These are phyloP conservation scores for Chrysochloris asiatica DNA, from an alignment of 2,113 vertebrate species.

Conservation along the genomic window DNA sequence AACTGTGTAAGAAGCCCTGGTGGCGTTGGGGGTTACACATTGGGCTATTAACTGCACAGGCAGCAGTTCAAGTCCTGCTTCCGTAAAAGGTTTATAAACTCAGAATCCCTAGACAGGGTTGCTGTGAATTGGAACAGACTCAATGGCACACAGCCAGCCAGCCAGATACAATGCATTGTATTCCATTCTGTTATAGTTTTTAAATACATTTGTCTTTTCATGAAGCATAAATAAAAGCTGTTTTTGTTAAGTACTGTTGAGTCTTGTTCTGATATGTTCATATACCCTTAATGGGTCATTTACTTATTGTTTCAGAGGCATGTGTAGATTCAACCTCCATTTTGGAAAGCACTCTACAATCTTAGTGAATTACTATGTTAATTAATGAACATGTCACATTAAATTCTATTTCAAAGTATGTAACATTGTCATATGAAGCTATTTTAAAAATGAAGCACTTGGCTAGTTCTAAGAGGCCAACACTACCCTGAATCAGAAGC, in stretches of 20 bases:
- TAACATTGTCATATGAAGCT: background rate
- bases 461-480: background rate
- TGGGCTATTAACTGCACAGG: too few species aligned
- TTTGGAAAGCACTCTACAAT: background rate
- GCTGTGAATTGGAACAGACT: too few species aligned
- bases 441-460: constrained; percentile 49
- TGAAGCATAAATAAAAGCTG: constrained; percentile 26
- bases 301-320: background rate
- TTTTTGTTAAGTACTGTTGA: too few species aligned
- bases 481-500: background rate
- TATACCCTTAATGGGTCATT: background rate
- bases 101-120: too few species aligned
- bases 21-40: too few species aligned
- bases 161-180: background rate
- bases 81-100: too few species aligned
- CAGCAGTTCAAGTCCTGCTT: too few species aligned
- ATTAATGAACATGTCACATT: constrained; percentile 4
- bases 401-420: constrained; percentile 31
- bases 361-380: constrained; percentile 13
- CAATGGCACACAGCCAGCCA: too few species aligned
- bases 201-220: background rate
- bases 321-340: background rate
- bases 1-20: too few species aligned
- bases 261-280: background rate
- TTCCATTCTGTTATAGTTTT: background rate